Evolutionary conservation across 2,888 invertebrate genomes (phyloP).

Genomic region (Caradrina kadenii): DNA sequence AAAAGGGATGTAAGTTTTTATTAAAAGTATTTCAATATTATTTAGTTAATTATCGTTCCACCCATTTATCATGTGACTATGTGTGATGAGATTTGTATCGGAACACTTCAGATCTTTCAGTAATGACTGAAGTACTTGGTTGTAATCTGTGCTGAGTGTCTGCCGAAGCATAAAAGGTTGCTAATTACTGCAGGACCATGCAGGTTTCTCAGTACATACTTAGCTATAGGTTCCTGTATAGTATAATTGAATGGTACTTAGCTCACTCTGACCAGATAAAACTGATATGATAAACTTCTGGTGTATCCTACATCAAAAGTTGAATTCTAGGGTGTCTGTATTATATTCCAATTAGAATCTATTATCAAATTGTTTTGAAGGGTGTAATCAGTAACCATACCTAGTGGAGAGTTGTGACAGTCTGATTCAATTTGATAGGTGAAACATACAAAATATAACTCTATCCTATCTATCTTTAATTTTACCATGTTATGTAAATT

Average conservation of each 20-base stretch:
- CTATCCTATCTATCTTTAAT: neutral
- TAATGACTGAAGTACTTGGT: neutral
- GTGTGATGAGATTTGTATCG: constrained; percentile 28
- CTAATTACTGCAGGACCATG: neutral
- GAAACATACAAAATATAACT: neutral
- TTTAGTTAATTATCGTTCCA: constrained; percentile 48
- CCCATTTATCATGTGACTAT: constrained; percentile 75
- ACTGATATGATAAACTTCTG: neutral
- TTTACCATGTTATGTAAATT: neutral
- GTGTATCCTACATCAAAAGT: neutral
- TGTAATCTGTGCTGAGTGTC: neutral
- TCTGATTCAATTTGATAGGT: neutral
- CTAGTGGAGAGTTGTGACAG: neutral
- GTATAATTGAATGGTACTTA: neutral
- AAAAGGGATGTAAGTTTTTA: neutral
- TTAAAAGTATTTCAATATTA: neutral
- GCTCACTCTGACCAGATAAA: neutral
- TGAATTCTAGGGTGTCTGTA: neutral
- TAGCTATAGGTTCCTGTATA: neutral
- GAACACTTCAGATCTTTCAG: constrained; percentile 13
- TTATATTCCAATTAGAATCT: constrained; percentile 27
- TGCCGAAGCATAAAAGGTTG: neutral
- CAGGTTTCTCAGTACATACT: neutral
- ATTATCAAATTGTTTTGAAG: neutral
- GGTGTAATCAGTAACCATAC: neutral